Conservation (phyloP, 2,888 invertebrate species). For the Ellobium chinense region DNA sequence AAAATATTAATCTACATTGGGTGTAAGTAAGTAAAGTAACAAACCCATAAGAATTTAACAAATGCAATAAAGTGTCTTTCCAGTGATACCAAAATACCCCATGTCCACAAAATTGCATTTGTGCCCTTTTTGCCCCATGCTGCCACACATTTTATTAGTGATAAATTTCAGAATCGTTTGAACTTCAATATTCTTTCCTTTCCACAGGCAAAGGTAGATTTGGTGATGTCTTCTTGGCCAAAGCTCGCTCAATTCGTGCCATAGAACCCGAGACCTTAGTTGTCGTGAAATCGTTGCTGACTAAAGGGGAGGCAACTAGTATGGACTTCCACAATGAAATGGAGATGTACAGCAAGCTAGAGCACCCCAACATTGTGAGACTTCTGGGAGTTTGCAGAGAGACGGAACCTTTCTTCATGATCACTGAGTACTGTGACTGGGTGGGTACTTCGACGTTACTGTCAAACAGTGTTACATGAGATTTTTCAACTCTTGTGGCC, state of each 20-base stretch:
- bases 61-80: too few species aligned
- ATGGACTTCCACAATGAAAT: conserved; percentile 92
- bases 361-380: conserved; percentile 88
- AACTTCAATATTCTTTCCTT: not conserved
- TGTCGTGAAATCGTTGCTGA: conserved; percentile 76
- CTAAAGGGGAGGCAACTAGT: conserved; percentile 71
- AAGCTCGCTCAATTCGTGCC: conserved; percentile 81
- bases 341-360: conserved; percentile 90
- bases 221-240: conserved; percentile 91
- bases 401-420: conserved; percentile 90
- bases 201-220: conserved; percentile 90
- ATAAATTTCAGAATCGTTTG: too few species aligned
- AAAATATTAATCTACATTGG: too few species aligned
- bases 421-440: conserved; percentile 96
- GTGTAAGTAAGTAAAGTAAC: too few species aligned
- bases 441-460: too few species aligned
- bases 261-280: conserved; percentile 74
- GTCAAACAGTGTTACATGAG: too few species aligned
- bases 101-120: too few species aligned
- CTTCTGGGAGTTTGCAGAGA: conserved; percentile 88
- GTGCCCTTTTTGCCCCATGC: too few species aligned
- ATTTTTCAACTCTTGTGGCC: too few species aligned
- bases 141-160: too few species aligned
- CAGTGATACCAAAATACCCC: too few species aligned
- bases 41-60: too few species aligned